Percentiles rank a stretch among this genome's conserved stretches.
Conservation (phyloP, 2,888 invertebrate species). For the Teleogryllus oceanicus region DNA sequence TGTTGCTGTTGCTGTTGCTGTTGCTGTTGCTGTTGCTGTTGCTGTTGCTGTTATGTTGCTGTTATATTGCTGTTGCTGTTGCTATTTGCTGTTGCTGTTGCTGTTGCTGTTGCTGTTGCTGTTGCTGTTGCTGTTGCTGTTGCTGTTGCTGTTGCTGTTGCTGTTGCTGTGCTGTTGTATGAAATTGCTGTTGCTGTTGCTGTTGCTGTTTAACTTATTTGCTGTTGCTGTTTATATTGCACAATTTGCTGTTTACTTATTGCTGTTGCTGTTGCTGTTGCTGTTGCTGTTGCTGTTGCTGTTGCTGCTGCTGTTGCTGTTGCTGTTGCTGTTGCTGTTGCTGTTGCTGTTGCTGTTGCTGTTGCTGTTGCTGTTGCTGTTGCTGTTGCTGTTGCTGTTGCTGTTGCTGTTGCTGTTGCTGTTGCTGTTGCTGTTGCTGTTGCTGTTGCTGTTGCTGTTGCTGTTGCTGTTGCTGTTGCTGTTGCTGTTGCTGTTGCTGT, state of each 20-base stretch:
- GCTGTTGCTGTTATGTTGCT: too few species aligned
- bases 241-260: not conserved
- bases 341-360: constrained; percentile 25
- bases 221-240: constrained; percentile 25
- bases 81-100: too few species aligned
- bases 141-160: constrained; percentile 26
- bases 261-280: constrained; percentile 26
- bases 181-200: constrained; percentile 25
- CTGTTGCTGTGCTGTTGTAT: too few species aligned
- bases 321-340: constrained; percentile 28
- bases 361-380: constrained; percentile 27
- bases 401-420: constrained; percentile 26
- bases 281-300: constrained; percentile 27
- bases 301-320: constrained; percentile 27
- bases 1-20: constrained; percentile 27
- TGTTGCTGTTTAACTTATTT: constrained; percentile 21
- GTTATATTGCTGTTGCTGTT: constrained; percentile 23
- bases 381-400: constrained; percentile 28
- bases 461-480: constrained; percentile 26
- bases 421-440: constrained; percentile 26
- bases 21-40: constrained; percentile 27
- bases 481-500: constrained; percentile 25
- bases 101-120: constrained; percentile 28
- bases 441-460: constrained; percentile 27
- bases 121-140: constrained; percentile 27